These are phyloP conservation scores for Idaea aversata DNA, from an alignment of 2,888 invertebrate genomes.

Conservation along the genomic window DNA sequence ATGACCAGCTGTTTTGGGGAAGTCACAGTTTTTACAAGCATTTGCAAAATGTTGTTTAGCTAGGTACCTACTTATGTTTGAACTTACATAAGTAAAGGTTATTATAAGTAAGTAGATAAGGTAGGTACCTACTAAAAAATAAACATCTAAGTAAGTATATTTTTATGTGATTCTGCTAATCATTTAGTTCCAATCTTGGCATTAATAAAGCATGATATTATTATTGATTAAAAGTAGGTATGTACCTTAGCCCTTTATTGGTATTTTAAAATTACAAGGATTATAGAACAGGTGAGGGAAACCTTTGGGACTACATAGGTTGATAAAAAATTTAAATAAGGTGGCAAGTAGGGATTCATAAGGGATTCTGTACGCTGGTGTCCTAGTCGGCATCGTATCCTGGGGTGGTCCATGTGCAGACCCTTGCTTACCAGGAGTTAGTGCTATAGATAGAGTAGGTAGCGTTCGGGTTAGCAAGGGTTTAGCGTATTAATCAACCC, in stretches of 20 bases:
- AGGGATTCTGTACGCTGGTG: slow-evolving; percentile 44
- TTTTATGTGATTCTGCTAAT: background rate
- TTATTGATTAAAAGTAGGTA: background rate
- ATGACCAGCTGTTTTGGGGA: no score
- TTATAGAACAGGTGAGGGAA: background rate
- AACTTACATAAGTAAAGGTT: no score
- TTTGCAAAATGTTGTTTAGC: no score
- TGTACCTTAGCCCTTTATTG: background rate
- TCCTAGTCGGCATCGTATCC: slow-evolving; percentile 46
- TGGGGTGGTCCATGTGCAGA: slow-evolving; percentile 40
- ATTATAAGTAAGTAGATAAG: no score
- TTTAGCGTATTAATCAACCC: no score
- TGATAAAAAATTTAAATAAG: slow-evolving; percentile 20
- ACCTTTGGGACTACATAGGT: background rate
- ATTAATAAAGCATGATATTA: background rate
- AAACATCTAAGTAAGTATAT: no score
- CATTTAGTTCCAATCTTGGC: background rate
- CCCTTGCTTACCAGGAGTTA: slow-evolving; percentile 42
- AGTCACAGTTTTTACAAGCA: no score
- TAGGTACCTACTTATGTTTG: no score
- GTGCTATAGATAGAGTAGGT: slow-evolving; percentile 38
- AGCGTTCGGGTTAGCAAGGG: no score
- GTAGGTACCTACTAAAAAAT: background rate
- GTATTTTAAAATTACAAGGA: background rate
- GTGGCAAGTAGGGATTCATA: slow-evolving; percentile 50